These are phyloP conservation scores for Cygnus atratus DNA, from an alignment of 2,113 vertebrate species.

Conservation along the genomic window DNA sequence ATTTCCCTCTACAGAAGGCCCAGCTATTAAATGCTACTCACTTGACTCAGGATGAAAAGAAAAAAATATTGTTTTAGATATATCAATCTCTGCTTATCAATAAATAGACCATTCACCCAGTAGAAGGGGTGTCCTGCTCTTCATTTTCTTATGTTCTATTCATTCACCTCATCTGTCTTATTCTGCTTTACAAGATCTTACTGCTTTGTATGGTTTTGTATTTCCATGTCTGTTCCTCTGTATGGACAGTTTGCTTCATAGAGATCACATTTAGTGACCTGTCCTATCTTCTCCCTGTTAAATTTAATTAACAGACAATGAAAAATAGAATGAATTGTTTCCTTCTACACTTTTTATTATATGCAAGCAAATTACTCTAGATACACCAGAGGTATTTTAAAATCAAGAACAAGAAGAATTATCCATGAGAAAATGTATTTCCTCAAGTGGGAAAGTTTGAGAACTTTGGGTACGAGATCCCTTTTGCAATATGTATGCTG, in stretches of 20 bases:
- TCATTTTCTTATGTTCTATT: background rate
- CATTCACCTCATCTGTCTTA: constrained; percentile 5
- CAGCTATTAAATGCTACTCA: background rate
- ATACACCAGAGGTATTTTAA: constrained; percentile 21
- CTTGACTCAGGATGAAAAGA: background rate
- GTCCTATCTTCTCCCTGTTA: background rate
- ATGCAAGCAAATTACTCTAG: constrained; percentile 25
- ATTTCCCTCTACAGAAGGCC: background rate
- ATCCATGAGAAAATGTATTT: constrained; percentile 52
- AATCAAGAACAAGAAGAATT: constrained; percentile 20
- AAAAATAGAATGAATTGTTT: constrained; percentile 29
- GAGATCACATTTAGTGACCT: constrained; percentile 1
- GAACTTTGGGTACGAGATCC: background rate
- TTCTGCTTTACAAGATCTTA: background rate
- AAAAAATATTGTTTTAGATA: background rate
- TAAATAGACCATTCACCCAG: background rate
- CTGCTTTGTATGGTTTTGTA: background rate
- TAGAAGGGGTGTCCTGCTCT: background rate
- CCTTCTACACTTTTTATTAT: constrained; percentile 8
- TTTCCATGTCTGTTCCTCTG: background rate
- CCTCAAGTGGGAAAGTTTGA: constrained; percentile 11
- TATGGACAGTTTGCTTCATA: background rate
- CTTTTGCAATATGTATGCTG: background rate
- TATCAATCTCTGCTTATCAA: background rate
- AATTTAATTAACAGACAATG: constrained; percentile 23